Percentiles rank a stretch among this genome's conserved stretches.
Conservation (phyloP, 2,888 invertebrate species). For the Cordilura impudica region DNA sequence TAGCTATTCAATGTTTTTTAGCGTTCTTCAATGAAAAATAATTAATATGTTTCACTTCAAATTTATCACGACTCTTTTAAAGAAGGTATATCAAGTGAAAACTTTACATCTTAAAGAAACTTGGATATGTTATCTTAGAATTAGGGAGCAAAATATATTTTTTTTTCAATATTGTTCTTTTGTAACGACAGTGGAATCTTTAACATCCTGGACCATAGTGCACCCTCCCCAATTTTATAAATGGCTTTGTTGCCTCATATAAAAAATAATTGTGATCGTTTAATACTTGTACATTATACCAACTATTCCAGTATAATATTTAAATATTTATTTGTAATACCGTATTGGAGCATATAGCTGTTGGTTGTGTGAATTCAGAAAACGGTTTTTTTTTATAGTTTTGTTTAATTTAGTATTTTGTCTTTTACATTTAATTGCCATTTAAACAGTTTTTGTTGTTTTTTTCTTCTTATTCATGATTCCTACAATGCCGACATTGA, state of each 20-base stretch:
- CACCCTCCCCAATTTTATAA: constrained; percentile 48
- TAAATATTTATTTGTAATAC: constrained; percentile 48
- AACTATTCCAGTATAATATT: constrained; percentile 42
- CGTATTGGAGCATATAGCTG: constrained; percentile 54
- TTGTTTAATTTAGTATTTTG: constrained; percentile 66
- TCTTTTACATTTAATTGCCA: constrained; percentile 60
- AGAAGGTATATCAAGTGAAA: too few relatives aligned
- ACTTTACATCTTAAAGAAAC: too few relatives aligned
- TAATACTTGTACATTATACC: constrained; percentile 64
- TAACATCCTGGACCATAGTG: too few relatives aligned
- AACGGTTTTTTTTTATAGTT: constrained; percentile 65
- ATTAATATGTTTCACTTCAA: too few relatives aligned
- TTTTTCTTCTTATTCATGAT: constrained; percentile 55
- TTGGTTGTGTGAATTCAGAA: constrained; percentile 60
- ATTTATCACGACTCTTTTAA: too few relatives aligned
- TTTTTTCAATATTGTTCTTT: too few relatives aligned
- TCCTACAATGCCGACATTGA: constrained; percentile 48
- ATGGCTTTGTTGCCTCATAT: constrained; percentile 16
- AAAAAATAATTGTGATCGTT: constrained; percentile 57
- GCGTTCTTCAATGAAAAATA: too few relatives aligned
- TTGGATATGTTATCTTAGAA: too few relatives aligned
- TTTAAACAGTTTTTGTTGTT: constrained; percentile 56
- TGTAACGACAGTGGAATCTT: too few relatives aligned
- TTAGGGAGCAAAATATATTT: too few relatives aligned
- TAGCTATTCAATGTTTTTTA: too few relatives aligned